These are phyloP conservation scores for Hyposoter dolosus DNA, from an alignment of 2,888 invertebrate species.

Conservation along the genomic window DNA sequence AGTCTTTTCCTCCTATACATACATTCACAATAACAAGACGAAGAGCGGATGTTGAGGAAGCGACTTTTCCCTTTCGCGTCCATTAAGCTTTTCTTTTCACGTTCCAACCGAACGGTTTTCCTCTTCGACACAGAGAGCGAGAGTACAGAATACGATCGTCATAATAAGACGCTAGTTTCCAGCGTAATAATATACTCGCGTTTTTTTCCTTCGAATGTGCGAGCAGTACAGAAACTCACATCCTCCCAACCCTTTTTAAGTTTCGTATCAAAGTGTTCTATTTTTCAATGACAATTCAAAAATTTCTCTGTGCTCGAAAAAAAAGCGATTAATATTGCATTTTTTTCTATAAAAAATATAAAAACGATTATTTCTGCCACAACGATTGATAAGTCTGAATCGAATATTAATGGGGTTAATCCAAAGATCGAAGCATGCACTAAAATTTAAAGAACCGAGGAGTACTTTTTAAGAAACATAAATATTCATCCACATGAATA, in stretches of 20 bases:
- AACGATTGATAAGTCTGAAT: neutral
- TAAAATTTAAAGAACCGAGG: neutral
- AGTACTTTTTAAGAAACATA: neutral
- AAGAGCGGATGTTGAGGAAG: constrained; percentile 60
- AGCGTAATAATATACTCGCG: constrained; percentile 53
- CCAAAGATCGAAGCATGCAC: neutral
- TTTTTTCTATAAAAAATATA: neutral
- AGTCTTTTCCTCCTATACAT: constrained; percentile 63
- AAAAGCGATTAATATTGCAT: neutral
- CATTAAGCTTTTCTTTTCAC: constrained; percentile 66
- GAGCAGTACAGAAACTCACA: constrained; percentile 31
- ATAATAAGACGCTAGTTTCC: constrained; percentile 44
- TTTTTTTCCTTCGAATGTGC: neutral
- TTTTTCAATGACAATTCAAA: neutral
- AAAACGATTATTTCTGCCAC: neutral
- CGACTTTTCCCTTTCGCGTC: constrained; percentile 66
- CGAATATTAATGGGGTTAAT: neutral
- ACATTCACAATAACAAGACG: constrained; percentile 3
- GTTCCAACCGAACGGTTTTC: constrained; percentile 67
- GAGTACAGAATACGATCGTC: constrained; percentile 60
- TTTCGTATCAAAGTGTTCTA: neutral
- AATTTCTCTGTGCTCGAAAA: neutral
- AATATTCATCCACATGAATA: neutral
- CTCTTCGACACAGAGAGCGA: constrained; percentile 64
- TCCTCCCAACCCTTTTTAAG: constrained; percentile 30